phyloP scores from a whole-genome alignment of 1,140 invertebrate genomes.

The Piezodorus guildinii region DNA sequence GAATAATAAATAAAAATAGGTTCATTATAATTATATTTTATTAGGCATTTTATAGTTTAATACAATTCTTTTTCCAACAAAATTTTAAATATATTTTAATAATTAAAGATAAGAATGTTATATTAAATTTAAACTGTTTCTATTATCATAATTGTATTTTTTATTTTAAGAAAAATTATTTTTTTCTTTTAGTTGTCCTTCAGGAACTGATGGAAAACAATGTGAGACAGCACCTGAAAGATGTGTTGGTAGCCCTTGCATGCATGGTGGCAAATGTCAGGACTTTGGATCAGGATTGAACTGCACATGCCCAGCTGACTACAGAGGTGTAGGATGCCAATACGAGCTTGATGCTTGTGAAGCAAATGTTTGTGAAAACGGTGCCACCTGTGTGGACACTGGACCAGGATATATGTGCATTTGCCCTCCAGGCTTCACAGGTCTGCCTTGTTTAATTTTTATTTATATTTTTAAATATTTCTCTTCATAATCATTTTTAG shows the following conservation, averaged over 20 bases:
- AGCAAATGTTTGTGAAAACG: constrained; percentile 78
- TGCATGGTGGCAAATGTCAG: constrained; percentile 86
- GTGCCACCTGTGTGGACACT: constrained; percentile 77
- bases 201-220: constrained; percentile 85
- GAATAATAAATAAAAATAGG: too few relatives aligned
- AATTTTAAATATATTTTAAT: too few relatives aligned
- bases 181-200: constrained; percentile 55
- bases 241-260: constrained; percentile 90
- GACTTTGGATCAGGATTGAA: constrained; percentile 91
- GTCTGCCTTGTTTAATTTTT: constrained; percentile 28
- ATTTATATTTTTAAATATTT: too few relatives aligned
- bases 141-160: too few relatives aligned
- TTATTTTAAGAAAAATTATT: too few relatives aligned
- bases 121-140: too few relatives aligned
- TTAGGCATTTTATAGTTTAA: too few relatives aligned
- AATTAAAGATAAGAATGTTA: too few relatives aligned
- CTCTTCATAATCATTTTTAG: not conserved
- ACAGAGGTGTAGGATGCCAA: constrained; percentile 79
- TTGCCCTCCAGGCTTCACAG: constrained; percentile 73
- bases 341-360: constrained; percentile 88
- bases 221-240: constrained; percentile 90
- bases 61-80: too few relatives aligned
- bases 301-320: constrained; percentile 79
- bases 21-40: too few relatives aligned
- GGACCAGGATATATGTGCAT: constrained; percentile 73